Percentiles rank a stretch among this genome's conserved stretches.
phyloP scores from a whole-genome alignment of 2,797 vertebrate genomes.

The Centroberyx gerrardi region DNA sequence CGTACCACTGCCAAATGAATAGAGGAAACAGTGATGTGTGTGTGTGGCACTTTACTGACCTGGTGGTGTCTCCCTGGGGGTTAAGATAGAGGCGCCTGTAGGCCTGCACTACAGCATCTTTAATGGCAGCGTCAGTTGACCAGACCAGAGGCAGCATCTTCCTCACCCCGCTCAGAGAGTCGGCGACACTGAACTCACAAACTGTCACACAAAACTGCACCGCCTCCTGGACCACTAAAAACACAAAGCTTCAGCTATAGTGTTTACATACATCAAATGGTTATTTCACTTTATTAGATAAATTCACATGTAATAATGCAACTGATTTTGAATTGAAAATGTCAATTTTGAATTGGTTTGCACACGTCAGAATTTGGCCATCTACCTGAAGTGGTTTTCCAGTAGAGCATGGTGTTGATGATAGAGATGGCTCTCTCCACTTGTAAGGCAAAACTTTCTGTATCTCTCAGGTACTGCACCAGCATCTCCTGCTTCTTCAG shows the following conservation, averaged over 20 bases:
- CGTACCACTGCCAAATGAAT: no score
- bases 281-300: neutral
- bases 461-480: constrained; percentile 95
- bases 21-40: neutral
- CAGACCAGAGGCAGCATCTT: constrained; percentile 96
- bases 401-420: constrained; percentile 94
- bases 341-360: neutral
- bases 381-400: constrained; percentile 91
- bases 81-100: constrained; percentile 93
- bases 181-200: constrained; percentile 92
- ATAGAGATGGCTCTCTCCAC: constrained; percentile 91
- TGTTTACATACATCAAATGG: neutral
- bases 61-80: constrained; percentile 86
- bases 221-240: constrained; percentile 95
- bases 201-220: constrained; percentile 97
- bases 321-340: neutral
- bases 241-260: constrained; percentile 2
- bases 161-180: constrained; percentile 92
- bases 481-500: constrained; percentile 95
- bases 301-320: neutral
- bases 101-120: constrained; percentile 93
- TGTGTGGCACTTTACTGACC: constrained; percentile 65
- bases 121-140: constrained; percentile 93
- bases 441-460: constrained; percentile 91
- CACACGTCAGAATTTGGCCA: neutral